phyloP scores from a whole-genome alignment of 2,888 invertebrate species.

The Drosophila crucigera region DNA sequence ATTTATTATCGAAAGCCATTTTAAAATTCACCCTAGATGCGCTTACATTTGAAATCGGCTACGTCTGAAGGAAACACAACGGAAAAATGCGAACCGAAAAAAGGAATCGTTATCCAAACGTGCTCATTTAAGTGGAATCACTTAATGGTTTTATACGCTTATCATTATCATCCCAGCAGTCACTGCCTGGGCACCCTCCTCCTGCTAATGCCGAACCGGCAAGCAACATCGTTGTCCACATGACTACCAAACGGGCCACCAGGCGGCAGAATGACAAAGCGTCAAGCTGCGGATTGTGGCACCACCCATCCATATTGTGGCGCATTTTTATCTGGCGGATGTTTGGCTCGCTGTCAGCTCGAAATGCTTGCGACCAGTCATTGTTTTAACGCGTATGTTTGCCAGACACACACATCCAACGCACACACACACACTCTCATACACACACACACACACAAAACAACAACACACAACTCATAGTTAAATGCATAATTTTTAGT shows the following conservation, averaged over 20 bases:
- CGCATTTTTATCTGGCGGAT: conserved; percentile 74
- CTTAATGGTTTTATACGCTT: conserved; percentile 84
- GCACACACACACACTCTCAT: not conserved
- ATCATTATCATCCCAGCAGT: conserved; percentile 73
- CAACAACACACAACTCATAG: conserved; percentile 13
- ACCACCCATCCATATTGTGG: conserved; percentile 37
- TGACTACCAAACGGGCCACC: conserved; percentile 35
- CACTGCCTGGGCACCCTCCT: conserved; percentile 4
- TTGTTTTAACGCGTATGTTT: conserved; percentile 76
- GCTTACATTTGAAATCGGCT: conserved; percentile 11
- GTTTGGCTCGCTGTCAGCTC: conserved; percentile 79
- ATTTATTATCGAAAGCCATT: conserved; percentile 15
- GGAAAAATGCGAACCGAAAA: conserved; percentile 5
- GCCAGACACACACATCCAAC: conserved; percentile 30
- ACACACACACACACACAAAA: not conserved
- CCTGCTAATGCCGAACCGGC: conserved; percentile 28
- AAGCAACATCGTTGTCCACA: conserved; percentile 19
- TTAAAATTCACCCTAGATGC: not conserved
- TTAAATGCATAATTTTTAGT: conserved; percentile 65
- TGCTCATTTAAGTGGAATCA: conserved; percentile 83
- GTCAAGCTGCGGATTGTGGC: conserved; percentile 5
- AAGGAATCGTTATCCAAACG: conserved; percentile 58
- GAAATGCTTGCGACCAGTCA: conserved; percentile 70
- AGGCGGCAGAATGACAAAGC: not conserved
- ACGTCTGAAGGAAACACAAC: conserved; percentile 20